A percentile compares a stretch with the other conserved stretches of the same genome.
Conservation (phyloP, 2,797 vertebrate genomes). For the Crax fasciolata region DNA sequence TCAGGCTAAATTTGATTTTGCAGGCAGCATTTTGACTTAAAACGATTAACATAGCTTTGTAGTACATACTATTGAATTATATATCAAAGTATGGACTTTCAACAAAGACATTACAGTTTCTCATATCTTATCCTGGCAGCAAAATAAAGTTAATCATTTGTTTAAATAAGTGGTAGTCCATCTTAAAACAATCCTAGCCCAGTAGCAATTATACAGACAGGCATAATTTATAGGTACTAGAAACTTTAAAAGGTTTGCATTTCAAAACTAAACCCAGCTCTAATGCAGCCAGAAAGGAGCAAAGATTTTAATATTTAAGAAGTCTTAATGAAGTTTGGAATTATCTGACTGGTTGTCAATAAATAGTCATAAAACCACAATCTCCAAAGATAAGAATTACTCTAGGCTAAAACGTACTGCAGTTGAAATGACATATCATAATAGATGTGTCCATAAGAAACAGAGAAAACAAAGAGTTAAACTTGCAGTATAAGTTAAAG, state of each 20-base stretch:
- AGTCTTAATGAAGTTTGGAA: background rate
- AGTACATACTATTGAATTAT: background rate
- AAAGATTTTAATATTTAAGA: background rate
- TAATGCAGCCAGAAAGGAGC: background rate
- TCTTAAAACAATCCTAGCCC: background rate
- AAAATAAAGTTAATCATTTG: background rate
- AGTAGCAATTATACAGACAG: background rate
- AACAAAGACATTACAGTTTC: background rate
- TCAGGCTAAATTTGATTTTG: background rate
- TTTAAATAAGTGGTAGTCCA: background rate
- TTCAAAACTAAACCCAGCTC: background rate
- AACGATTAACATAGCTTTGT: background rate
- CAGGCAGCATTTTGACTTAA: background rate
- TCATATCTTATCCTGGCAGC: background rate
- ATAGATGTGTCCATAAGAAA: background rate
- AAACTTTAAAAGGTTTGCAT: background rate
- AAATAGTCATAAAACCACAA: background rate
- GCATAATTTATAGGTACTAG: background rate
- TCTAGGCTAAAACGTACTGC: background rate
- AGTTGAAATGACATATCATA: background rate
- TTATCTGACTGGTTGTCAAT: background rate
- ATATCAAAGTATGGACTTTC: background rate
- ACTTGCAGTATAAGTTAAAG: background rate
- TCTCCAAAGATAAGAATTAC: background rate
- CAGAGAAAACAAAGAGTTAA: background rate